Conservation (phyloP, 1,140 invertebrate species). For the Lucilia sericata region DNA sequence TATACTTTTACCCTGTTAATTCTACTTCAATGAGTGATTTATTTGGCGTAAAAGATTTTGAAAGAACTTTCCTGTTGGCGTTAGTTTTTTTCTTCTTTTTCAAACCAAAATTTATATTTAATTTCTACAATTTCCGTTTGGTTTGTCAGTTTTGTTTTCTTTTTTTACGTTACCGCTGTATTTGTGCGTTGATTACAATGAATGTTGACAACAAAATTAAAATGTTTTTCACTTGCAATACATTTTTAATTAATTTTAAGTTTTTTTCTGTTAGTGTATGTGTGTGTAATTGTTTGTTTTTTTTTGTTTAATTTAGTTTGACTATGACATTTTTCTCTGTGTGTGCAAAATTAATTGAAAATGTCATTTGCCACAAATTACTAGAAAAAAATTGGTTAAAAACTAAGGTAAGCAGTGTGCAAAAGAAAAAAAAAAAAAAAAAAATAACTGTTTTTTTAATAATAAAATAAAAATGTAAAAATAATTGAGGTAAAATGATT, state of each 20-base stretch:
- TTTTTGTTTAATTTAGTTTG: not conserved
- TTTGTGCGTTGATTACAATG: conserved; percentile 49
- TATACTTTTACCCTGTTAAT: not conserved
- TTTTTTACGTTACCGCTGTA: not conserved
- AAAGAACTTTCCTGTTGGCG: not conserved
- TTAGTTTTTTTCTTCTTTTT: not conserved
- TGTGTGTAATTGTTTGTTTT: too few relatives aligned
- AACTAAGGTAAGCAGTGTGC: too few relatives aligned
- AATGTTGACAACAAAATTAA: conserved; percentile 46
- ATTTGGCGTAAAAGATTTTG: conserved; percentile 67
- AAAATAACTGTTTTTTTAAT: not conserved
- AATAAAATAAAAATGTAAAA: conserved; percentile 20
- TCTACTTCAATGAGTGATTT: conserved; percentile 62
- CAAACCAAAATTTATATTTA: not conserved
- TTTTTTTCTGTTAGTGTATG: not conserved
- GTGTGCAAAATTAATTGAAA: conserved; percentile 42
- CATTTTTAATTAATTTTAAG: conserved; percentile 65
- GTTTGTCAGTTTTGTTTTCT: not conserved
- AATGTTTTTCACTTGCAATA: conserved; percentile 54
- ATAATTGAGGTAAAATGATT: conserved; percentile 14
- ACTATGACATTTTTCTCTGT: conserved; percentile 27
- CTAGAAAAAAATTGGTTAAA: not conserved
- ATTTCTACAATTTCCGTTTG: not conserved
- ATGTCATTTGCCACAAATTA: conserved; percentile 42
- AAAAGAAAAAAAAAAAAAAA: too few relatives aligned